These are phyloP conservation scores for Carposina sasakii DNA, from an alignment of 1,140 invertebrate species.

Conservation along the genomic window DNA sequence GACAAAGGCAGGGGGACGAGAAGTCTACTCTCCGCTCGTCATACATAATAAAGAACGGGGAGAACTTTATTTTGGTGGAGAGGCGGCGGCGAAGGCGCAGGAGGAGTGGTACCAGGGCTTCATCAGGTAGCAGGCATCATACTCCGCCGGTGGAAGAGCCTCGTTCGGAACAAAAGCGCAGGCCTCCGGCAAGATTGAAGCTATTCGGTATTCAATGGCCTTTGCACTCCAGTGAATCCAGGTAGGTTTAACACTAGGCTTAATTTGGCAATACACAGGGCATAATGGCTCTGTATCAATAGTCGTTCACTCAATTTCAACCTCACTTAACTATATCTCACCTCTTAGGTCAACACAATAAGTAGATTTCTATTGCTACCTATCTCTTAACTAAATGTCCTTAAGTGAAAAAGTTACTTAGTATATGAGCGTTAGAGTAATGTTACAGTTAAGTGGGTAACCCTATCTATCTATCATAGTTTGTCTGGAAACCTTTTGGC, in stretches of 20 bases:
- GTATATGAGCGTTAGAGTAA: no score
- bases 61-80: slow-evolving; percentile 69
- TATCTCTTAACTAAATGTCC: no score
- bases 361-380: no score
- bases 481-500: no score
- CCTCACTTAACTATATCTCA: no score
- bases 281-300: no score
- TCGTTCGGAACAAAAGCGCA: slow-evolving; percentile 57
- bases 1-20: slow-evolving; percentile 59
- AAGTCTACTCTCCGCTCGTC: slow-evolving; percentile 66
- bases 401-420: no score
- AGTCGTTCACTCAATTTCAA: no score
- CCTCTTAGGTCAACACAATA: no score
- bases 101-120: slow-evolving; percentile 61
- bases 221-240: slow-evolving; percentile 65
- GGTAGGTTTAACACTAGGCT: slow-evolving; percentile 39
- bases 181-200: slow-evolving; percentile 64
- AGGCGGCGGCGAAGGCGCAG: slow-evolving; percentile 57
- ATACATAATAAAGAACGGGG: slow-evolving; percentile 68
- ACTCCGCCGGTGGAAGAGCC: slow-evolving; percentile 56
- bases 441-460: no score
- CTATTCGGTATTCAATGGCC: slow-evolving; percentile 72
- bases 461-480: no score
- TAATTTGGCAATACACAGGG: no score
- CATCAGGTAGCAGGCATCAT: slow-evolving; percentile 57